Base-by-base conservation (phyloP, 92 coral and sea anemone species). In the Hydrozoanthus gracilis region DNA sequence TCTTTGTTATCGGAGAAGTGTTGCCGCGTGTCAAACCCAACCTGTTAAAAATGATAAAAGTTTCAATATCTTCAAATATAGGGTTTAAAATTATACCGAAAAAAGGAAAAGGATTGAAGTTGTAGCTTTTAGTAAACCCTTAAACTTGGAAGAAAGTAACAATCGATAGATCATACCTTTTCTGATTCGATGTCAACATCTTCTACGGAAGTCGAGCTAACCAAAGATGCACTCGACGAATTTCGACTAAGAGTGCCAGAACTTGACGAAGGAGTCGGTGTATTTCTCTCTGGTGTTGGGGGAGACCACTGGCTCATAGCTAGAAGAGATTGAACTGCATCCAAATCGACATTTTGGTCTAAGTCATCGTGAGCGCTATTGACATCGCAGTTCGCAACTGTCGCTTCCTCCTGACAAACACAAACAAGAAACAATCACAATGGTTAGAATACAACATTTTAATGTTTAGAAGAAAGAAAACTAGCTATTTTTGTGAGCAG, bases 231-330 rank as follows among this genome's bases (percentile, higher is more conserved):
- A 90, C 98, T 94, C 73, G 98, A 94, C 48, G 95, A 94, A 92
- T 94, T 94, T 87, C 98, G 88, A 83, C 98, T 94, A 64, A 94
- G 83, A 10, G 98, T 90, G 45, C 95, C 87, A 73, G 87, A 78
- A 27, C 93, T 93, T n/a, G 97, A 94, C 68, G 92, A 93, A 44
- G 98, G 98, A 75, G 95, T 94, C 8, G 98, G 91, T 69, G 88
- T 93, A 73, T 84, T 91, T 87, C 98, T 87, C 73, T 95, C 99
- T 49, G 96, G 97, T 58, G 92, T 85, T 56, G 98, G 99, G 10
- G 99, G 99, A 80, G 98, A 92, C 99, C 99, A 96, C 87, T 92
- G 96, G 83, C 99, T 96, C 95, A 96, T 96, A 3, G 99, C 99
- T 77, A 96, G 92, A 13, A 96, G 94, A 11, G 99, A 96, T 77